Conservation (phyloP, 2,888 invertebrate genomes). For the Dorcus parallelipipedus region DNA sequence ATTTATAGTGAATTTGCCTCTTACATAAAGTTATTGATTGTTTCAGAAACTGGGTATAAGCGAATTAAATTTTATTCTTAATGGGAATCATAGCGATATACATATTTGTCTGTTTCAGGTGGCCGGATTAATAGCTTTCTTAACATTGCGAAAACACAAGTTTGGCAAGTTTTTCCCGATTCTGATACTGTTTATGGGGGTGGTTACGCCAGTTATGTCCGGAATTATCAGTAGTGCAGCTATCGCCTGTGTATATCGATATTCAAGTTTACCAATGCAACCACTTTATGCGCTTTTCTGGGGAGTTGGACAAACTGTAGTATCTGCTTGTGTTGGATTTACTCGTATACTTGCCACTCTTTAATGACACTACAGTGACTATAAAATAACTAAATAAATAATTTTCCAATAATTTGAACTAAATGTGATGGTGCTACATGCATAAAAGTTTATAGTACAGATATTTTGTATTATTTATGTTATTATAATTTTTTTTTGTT, state of each 20-base stretch:
- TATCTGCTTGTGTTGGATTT: slow-evolving; percentile 87
- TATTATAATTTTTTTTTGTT: slow-evolving; percentile 22
- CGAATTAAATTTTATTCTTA: too few species aligned
- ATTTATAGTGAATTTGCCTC: too few species aligned
- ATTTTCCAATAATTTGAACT: slow-evolving; percentile 25
- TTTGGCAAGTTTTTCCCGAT: slow-evolving; percentile 93
- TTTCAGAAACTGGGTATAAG: too few species aligned
- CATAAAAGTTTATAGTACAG: slow-evolving; percentile 32
- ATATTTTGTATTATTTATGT: slow-evolving; percentile 32
- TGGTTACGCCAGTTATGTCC: slow-evolving; percentile 82
- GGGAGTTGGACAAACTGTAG: slow-evolving; percentile 90
- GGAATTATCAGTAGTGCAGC: slow-evolving; percentile 89
- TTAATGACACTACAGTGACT: slow-evolving; percentile 48
- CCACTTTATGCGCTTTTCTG: slow-evolving; percentile 90
- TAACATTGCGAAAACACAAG: slow-evolving; percentile 88
- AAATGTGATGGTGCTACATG: slow-evolving; percentile 47
- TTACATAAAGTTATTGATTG: too few species aligned
- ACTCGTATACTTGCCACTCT: slow-evolving; percentile 90
- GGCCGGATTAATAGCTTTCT: slow-evolving; percentile 87
- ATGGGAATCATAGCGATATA: too few species aligned
- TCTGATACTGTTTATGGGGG: slow-evolving; percentile 83
- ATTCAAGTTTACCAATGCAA: slow-evolving; percentile 84
- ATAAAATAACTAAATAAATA: slow-evolving; percentile 3
- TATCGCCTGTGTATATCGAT: slow-evolving; percentile 89
- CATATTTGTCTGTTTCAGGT: slow-evolving; percentile 49